A percentile compares a stretch with the other conserved stretches of the same genome.
Conservation (phyloP, 2,888 invertebrate genomes). For the Cerastoderma edule region DNA sequence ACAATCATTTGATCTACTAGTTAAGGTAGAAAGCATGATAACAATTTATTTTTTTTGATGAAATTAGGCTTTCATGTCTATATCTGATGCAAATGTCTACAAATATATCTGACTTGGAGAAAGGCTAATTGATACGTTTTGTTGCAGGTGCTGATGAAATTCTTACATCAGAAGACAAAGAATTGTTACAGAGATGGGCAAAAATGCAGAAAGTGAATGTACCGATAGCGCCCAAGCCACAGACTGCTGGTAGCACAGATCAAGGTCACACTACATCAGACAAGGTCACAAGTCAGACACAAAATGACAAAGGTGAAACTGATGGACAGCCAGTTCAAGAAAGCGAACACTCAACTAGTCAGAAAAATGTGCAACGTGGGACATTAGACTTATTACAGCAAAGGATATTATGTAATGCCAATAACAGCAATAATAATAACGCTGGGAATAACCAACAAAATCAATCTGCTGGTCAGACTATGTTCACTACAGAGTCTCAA, state of each 20-base stretch:
- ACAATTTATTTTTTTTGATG: no score
- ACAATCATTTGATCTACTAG: no score
- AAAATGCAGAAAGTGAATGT: constrained; percentile 78
- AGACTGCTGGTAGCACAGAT: constrained; percentile 12
- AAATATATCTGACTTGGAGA: no score
- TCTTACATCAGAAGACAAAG: constrained; percentile 77
- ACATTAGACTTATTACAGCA: constrained; percentile 49
- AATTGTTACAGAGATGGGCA: constrained; percentile 80
- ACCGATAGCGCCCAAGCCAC: constrained; percentile 61
- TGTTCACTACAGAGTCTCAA: not conserved
- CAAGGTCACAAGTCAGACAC: not conserved
- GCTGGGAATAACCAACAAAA: not conserved
- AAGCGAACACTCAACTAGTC: not conserved
- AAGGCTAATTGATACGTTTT: no score
- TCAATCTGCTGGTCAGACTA: constrained; percentile 1
- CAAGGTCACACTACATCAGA: constrained; percentile 36
- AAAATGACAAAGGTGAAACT: not conserved
- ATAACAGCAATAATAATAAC: constrained; percentile 4
- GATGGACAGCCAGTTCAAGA: not conserved
- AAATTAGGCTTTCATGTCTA: no score
- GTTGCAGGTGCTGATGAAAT: constrained; percentile 38
- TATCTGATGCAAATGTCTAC: no score
- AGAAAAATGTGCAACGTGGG: constrained; percentile 44
- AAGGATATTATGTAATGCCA: constrained; percentile 36
- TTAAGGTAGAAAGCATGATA: no score